These are phyloP conservation scores for Echinarachnius parma DNA, from an alignment of 53 echinoderm and acorn worm species.

Conservation along the genomic window DNA sequence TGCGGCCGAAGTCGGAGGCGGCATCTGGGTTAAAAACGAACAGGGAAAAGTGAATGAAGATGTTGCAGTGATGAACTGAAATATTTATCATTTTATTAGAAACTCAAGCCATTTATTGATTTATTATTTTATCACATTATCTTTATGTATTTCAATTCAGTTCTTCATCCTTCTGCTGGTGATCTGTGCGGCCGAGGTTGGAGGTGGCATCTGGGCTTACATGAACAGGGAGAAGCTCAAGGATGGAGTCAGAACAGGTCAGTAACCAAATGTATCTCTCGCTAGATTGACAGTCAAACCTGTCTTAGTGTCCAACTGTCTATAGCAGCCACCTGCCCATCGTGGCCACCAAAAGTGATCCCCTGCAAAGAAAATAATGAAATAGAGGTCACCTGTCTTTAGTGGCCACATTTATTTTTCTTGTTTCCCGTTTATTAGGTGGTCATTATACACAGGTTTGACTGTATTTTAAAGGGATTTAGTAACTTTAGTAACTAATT, in stretches of 20 bases:
- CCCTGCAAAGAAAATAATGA: no score
- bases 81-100: no score
- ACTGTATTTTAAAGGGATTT: no score
- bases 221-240: slow-evolving; percentile 66
- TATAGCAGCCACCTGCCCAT: background rate
- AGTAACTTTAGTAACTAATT: no score
- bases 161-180: slow-evolving; percentile 83
- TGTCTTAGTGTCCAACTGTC: no score
- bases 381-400: no score
- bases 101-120: no score
- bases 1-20: slow-evolving; percentile 93
- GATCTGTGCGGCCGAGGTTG: slow-evolving; percentile 90
- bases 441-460: background rate
- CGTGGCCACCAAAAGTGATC: background rate
- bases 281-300: no score
- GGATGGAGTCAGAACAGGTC: slow-evolving; percentile 60
- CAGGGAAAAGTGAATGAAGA: background rate
- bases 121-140: background rate
- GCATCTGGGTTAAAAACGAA: slow-evolving; percentile 71
- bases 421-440: background rate
- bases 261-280: background rate
- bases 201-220: slow-evolving; percentile 93
- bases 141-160: slow-evolving; percentile 40
- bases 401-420: background rate
- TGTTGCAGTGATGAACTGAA: background rate